Percentiles rank a stretch among this genome's conserved stretches.
These are phyloP conservation scores for Pedionomus torquatus DNA, from an alignment of 2,113 vertebrate genomes.

Conservation along the genomic window DNA sequence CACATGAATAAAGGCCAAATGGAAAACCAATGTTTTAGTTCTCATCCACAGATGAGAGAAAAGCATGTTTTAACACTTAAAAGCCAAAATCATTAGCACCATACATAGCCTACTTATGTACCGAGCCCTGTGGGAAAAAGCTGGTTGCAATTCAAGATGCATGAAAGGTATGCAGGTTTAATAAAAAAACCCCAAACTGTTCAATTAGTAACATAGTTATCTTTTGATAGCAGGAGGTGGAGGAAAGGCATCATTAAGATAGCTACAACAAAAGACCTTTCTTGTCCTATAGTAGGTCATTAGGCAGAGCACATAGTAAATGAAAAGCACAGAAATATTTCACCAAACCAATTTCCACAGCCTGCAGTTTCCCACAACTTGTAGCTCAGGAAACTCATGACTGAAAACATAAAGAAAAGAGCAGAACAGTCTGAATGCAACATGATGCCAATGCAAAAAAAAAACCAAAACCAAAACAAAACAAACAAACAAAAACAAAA, in stretches of 20 bases:
- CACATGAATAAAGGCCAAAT: fast-evolving
- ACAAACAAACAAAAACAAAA: too few species aligned
- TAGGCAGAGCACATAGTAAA: neutral
- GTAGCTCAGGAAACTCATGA: neutral
- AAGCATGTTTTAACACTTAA: neutral
- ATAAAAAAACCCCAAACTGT: neutral
- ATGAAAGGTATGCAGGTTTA: neutral
- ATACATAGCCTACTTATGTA: neutral
- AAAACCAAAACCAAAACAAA: too few species aligned
- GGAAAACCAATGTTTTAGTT: fast-evolving
- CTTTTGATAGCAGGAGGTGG: neutral
- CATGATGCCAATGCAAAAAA: neutral
- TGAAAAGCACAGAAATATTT: neutral
- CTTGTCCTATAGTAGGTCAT: neutral
- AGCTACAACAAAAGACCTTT: neutral
- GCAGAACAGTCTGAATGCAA: neutral
- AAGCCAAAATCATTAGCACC: neutral
- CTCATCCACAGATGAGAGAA: fast-evolving
- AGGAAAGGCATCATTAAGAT: neutral
- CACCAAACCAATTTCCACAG: neutral
- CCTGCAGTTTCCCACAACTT: neutral
- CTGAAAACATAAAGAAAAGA: neutral
- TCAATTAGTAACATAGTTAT: neutral
- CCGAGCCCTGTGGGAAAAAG: neutral
- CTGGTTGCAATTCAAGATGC: neutral